phyloP scores from a whole-genome alignment of 2,888 invertebrate species.

The Oxycera nigricornis region DNA sequence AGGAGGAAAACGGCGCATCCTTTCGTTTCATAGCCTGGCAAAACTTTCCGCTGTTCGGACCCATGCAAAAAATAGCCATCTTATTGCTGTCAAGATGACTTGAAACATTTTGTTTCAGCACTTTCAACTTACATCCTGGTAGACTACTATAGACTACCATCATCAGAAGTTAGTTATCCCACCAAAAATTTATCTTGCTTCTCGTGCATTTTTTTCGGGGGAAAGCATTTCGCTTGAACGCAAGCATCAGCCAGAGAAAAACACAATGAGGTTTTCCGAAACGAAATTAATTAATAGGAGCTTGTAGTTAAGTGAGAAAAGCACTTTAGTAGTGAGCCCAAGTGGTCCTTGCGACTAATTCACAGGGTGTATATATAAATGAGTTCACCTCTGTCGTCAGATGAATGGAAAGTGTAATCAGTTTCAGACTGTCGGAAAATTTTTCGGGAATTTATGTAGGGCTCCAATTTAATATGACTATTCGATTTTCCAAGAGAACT shows the following conservation, averaged over 20 bases:
- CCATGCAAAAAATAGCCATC: constrained; percentile 21
- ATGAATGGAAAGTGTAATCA: too few relatives aligned
- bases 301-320: not conserved
- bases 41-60: not conserved
- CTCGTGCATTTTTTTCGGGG: not conserved
- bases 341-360: constrained; percentile 3
- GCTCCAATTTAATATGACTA: too few relatives aligned
- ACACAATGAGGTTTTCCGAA: not conserved
- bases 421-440: too few relatives aligned
- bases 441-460: too few relatives aligned
- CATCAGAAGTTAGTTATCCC: constrained; percentile 9
- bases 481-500: too few relatives aligned
- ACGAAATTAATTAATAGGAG: constrained; percentile 35
- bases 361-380: not conserved
- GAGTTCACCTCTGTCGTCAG: too few relatives aligned
- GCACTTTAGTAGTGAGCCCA: not conserved
- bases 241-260: too few relatives aligned
- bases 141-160: constrained; percentile 10
- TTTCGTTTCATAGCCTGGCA: not conserved
- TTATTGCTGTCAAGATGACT: constrained; percentile 39
- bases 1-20: not conserved
- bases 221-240: not conserved
- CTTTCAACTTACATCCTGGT: not conserved
- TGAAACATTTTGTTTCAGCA: constrained; percentile 26
- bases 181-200: constrained; percentile 16